A percentile compares a stretch with the other conserved stretches of the same genome.
Evolutionary conservation across 2,888 invertebrate genomes (phyloP).

Genomic region (Drosophila bunnanda): DNA sequence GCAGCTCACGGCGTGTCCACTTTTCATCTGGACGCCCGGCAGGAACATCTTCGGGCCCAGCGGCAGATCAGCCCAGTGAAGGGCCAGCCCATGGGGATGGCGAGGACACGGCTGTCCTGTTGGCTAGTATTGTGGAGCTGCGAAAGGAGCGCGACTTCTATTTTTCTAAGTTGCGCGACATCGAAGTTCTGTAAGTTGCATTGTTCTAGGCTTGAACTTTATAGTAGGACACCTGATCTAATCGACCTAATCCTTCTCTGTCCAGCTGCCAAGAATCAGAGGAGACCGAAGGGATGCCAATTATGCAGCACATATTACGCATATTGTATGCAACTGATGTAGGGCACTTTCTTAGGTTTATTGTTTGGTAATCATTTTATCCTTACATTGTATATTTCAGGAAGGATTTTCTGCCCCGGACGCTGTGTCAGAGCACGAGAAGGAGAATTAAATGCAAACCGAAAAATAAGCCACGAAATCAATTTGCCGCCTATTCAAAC

Average conservation of each 20-base stretch:
- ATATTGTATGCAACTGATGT: conserved; percentile 99
- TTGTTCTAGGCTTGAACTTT: background rate
- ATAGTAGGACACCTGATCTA: too few relatives aligned
- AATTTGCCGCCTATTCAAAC: conserved; percentile 52
- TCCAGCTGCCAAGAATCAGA: conserved; percentile 95
- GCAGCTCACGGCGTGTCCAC: conserved; percentile 76
- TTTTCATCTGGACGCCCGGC: conserved; percentile 58
- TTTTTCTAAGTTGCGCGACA: conserved; percentile 98
- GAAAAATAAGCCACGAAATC: conserved; percentile 33
- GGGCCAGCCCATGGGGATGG: background rate
- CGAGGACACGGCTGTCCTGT: background rate
- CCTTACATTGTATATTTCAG: conserved; percentile 85
- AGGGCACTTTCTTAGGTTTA: conserved; percentile 51
- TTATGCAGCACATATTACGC: conserved; percentile 96
- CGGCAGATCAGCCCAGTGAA: too few relatives aligned
- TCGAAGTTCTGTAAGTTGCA: conserved; percentile 92
- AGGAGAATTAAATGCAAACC: conserved; percentile 64
- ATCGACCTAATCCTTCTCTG: background rate
- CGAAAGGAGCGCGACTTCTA: conserved; percentile 98
- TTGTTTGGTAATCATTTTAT: background rate
- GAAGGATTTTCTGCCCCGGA: conserved; percentile 96
- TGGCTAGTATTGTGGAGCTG: background rate
- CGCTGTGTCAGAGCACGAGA: conserved; percentile 87
- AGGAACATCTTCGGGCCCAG: conserved; percentile 34
- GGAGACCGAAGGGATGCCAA: conserved; percentile 90